Evolutionary conservation across 2,797 vertebrate genomes (phyloP).

Genomic region (Lacerta agilis): DNA sequence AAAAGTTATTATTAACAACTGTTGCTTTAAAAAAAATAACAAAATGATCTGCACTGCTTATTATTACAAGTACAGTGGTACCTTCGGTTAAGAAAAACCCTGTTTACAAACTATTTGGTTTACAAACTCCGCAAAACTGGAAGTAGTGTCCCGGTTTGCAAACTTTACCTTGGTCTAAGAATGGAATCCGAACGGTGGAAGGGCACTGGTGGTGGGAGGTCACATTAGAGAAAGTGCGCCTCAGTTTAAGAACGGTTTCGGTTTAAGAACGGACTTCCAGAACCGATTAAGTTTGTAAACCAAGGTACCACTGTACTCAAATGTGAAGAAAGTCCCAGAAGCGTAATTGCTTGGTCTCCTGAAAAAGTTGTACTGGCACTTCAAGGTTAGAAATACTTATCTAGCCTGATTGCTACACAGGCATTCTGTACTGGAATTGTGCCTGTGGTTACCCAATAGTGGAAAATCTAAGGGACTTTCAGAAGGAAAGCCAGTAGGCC

Average conservation of each 20-base stretch:
- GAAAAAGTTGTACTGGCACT: background rate
- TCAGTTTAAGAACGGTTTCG: no score
- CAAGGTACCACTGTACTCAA: background rate
- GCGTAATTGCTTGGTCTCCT: background rate
- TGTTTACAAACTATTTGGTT: no score
- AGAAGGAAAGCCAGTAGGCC: background rate
- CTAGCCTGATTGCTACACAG: background rate
- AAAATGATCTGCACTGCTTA: background rate
- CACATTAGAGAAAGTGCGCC: no score
- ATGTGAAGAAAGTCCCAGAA: background rate
- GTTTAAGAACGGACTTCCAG: no score
- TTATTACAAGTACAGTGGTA: background rate
- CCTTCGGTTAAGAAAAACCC: no score
- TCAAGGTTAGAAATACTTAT: background rate
- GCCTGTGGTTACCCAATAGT: background rate
- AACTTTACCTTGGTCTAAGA: no score
- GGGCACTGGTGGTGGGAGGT: no score
- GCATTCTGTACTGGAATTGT: background rate
- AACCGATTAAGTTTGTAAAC: no score
- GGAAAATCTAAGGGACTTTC: background rate
- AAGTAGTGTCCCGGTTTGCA: no score
- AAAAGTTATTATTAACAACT: background rate
- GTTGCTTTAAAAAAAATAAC: no score
- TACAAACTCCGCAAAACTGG: no score
- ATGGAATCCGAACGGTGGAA: no score